These are phyloP conservation scores for Octomys mimax DNA, from an alignment of 2,797 vertebrate genomes.

Conservation along the genomic window DNA sequence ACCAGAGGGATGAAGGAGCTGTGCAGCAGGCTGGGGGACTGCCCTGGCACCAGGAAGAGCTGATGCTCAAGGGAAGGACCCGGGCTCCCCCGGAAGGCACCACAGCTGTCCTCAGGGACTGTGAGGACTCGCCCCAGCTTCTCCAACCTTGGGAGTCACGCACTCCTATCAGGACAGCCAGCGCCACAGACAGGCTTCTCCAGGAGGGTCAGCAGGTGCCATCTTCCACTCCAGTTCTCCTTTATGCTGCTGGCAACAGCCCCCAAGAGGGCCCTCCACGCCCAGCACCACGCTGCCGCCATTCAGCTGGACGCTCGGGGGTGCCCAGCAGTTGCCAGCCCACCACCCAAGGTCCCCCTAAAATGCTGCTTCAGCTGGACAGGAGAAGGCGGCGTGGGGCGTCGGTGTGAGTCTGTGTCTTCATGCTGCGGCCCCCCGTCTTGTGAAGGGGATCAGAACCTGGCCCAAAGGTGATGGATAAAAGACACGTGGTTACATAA, in stretches of 20 bases:
- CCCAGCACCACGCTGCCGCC: not conserved
- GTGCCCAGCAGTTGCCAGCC: no score
- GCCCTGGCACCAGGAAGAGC: not conserved
- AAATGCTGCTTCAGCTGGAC: not conserved
- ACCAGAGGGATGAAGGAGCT: not conserved
- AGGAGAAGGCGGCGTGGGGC: rapidly evolving
- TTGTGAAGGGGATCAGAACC: rapidly evolving
- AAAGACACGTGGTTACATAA: not conserved
- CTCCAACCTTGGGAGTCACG: not conserved
- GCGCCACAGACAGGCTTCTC: not conserved
- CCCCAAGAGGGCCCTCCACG: no score
- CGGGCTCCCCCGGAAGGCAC: no score
- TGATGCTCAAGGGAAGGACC: not conserved
- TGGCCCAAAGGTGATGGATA: rapidly evolving
- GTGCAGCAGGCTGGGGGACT: not conserved
- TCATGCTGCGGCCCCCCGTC: rapidly evolving
- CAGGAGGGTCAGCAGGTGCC: not conserved
- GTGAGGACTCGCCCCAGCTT: not conserved
- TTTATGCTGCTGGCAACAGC: not conserved
- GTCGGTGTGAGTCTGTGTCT: rapidly evolving
- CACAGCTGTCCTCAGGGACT: not conserved
- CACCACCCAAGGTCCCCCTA: not conserved
- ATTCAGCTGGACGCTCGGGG: not conserved
- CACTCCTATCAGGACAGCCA: not conserved
- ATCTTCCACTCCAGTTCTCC: not conserved